Evolutionary conservation across 1,140 invertebrate genomes (phyloP).

Genomic region (Magallana angulata): DNA sequence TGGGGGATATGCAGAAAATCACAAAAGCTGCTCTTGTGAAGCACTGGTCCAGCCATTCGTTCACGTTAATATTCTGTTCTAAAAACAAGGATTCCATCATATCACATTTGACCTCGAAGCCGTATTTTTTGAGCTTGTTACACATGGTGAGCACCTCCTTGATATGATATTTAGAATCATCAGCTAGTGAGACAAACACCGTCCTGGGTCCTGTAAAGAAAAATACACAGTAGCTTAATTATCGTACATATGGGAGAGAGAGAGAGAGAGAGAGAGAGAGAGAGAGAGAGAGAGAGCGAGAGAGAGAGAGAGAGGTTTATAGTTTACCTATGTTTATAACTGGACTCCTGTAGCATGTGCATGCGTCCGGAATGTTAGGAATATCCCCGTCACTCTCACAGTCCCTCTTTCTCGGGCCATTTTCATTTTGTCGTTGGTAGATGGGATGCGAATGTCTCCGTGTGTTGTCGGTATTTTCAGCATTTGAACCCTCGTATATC

Average conservation of each 20-base stretch:
- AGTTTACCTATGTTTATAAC: background rate
- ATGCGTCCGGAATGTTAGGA: slow-evolving; percentile 16
- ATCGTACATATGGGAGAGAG: background rate
- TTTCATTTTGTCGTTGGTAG: background rate
- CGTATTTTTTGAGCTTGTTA: background rate
- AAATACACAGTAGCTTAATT: background rate
- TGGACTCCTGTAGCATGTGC: slow-evolving; percentile 8
- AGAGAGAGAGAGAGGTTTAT: background rate
- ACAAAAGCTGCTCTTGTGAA: slow-evolving; percentile 28
- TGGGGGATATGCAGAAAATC: slow-evolving; percentile 34
- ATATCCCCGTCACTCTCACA: slow-evolving; percentile 16
- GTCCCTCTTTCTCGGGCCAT: background rate
- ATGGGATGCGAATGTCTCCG: slow-evolving; percentile 14
- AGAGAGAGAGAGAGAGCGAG: background rate
- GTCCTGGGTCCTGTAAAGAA: background rate
- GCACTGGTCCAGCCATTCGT: slow-evolving; percentile 26
- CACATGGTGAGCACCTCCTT: slow-evolving; percentile 28
- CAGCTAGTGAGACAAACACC: slow-evolving; percentile 6
- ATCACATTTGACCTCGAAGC: slow-evolving; percentile 30
- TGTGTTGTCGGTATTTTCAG: background rate
- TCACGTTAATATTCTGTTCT: slow-evolving; percentile 18
- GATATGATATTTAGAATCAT: slow-evolving; percentile 34
- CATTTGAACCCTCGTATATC: background rate
- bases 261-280: background rate
- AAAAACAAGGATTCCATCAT: slow-evolving; percentile 30